Evolutionary conservation across 1,140 invertebrate species (phyloP), one percentile per base, ranked within the genome.

Genomic region (Belonocnema kinseyi): DNA sequence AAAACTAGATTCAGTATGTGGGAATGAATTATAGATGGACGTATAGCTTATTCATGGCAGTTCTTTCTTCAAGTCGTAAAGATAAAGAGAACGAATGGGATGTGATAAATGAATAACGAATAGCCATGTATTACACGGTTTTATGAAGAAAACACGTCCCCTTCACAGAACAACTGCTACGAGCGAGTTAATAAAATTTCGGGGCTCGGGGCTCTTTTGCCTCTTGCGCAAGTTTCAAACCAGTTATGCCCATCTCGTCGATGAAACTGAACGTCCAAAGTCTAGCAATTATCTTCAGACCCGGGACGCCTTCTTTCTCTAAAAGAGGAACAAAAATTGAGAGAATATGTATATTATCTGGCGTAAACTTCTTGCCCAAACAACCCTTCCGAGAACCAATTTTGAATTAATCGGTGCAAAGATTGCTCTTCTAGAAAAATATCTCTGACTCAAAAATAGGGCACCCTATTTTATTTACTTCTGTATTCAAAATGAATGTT

Each of bases 321-420:
- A 33, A 40, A 33, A 66, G 26, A 66, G 14, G 14, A 66, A 66
- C 26, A 66, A 66, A 66, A 66, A 77, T 72, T 73, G 50, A 53
- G 19, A 61, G 33, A 56, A 77, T 80, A 54, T 61, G 50, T 56
- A 73, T 70, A 79, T 72, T 79, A 81, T 80, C 61, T 66, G 61
- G 61, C 61, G 26, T n/a, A 66, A 66, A 40, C 33, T 16, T n/a
- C 33, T 40, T 40, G 33, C 33, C 33, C 33, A 66, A 13, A 66
- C 61, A 26, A 40, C 26, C 61, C 40, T 66, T 40, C 26, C 12
- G 12, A 16, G 26, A 66, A 66, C 26, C 61, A 40, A 66, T 66
- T 66, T 66, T 66, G 26, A 66, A 66, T 66, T 66, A 66, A 66
- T 66, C 61, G 61, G n/a, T 66, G 61, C 26, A 40, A 16, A 66